phyloP scores from a whole-genome alignment of 2,113 vertebrate genomes.

The Melanotaenia duboulayi region DNA sequence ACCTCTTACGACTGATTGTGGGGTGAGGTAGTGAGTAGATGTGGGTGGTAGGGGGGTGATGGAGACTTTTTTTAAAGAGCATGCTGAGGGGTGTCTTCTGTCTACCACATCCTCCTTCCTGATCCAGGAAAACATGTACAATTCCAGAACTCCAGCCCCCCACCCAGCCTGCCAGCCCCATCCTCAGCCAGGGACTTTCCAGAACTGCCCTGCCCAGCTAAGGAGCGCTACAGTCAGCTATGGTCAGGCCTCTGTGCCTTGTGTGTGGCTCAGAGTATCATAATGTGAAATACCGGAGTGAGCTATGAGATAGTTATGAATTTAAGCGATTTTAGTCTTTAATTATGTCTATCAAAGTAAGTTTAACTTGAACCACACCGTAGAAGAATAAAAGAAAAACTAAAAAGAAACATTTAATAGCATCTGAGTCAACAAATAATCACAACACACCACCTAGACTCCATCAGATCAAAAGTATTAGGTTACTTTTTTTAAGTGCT shows the following conservation, averaged over 20 bases:
- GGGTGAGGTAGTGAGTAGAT: conserved; percentile 60
- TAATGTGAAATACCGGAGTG: conserved; percentile 17
- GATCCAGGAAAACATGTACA: conserved; percentile 78
- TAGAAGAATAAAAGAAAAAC: background rate
- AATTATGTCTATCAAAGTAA: conserved; percentile 54
- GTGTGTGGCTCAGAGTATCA: conserved; percentile 48
- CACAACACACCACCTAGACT: conserved; percentile 20
- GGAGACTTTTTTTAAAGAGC: conserved; percentile 52
- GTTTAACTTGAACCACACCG: conserved; percentile 31
- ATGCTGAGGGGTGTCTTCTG: conserved; percentile 72
- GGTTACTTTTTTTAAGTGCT: conserved; percentile 37
- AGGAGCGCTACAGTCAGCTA: conserved; percentile 66
- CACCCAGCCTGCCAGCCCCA: conserved; percentile 67
- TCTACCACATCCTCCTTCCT: conserved; percentile 81
- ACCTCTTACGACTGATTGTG: conserved; percentile 51
- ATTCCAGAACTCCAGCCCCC: conserved; percentile 77
- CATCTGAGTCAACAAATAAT: conserved; percentile 57
- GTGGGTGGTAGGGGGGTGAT: conserved; percentile 70
- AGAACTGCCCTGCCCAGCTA: conserved; percentile 74
- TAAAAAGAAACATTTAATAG: conserved; percentile 16
- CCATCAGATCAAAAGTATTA: conserved; percentile 50
- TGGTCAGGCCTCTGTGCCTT: conserved; percentile 50
- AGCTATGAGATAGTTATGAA: conserved; percentile 19
- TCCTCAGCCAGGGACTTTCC: conserved; percentile 85
- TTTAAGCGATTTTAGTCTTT: conserved; percentile 23